Conservation (phyloP, 2,113 vertebrate species). For the Diadophis punctatus region DNA sequence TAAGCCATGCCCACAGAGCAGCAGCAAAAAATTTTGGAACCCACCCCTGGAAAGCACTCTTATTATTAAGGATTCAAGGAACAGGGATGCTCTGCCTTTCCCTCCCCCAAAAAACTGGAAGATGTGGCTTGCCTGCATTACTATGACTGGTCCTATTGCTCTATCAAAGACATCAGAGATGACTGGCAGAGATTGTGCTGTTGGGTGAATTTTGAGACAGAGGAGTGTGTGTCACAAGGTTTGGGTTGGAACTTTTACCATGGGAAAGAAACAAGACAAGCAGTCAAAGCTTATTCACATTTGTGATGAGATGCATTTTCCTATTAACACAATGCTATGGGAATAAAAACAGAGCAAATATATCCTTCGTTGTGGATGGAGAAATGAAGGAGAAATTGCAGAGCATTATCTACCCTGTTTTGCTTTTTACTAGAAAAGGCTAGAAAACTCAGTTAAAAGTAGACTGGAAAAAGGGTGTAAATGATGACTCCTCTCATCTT, state of each 20-base stretch:
- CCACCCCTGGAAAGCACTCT: background rate
- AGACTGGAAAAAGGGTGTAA: no score
- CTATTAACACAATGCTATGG: slow-evolving; percentile 18
- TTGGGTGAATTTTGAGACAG: slow-evolving; percentile 7
- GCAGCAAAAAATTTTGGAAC: no score
- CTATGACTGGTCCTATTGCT: slow-evolving; percentile 30
- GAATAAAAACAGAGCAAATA: slow-evolving; percentile 10
- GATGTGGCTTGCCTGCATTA: background rate
- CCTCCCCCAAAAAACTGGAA: slow-evolving; percentile 50
- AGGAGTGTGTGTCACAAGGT: background rate
- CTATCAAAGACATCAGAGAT: slow-evolving; percentile 37
- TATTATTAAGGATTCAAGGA: background rate
- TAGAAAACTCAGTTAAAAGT: no score
- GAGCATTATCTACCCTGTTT: no score
- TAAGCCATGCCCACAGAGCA: no score
- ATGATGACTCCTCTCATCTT: no score
- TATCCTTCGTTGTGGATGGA: background rate
- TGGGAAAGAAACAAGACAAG: slow-evolving; percentile 50
- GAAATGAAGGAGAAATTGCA: background rate
- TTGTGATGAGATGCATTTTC: slow-evolving; percentile 40
- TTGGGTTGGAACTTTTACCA: slow-evolving; percentile 11
- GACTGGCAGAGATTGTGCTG: background rate
- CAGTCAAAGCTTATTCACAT: background rate
- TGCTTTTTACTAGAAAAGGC: no score
- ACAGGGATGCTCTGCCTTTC: slow-evolving; percentile 15